Evolutionary conservation across 1,140 invertebrate species (phyloP), one percentile per base, ranked within the genome.

Genomic region (Proctacanthus coquilletti): DNA sequence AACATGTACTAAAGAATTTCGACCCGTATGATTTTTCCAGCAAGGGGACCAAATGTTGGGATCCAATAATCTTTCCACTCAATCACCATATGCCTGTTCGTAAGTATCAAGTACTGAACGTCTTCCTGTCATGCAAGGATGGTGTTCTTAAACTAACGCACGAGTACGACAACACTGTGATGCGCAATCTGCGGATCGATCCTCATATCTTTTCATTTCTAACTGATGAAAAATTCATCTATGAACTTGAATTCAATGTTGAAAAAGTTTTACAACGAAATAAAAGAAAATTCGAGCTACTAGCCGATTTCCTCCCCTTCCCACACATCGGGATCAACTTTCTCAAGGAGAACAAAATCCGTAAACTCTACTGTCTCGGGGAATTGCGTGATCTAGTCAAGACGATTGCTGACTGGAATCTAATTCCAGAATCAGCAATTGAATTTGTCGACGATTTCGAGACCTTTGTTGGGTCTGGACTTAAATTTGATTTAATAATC

Each of bases 21-120:
- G 19, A 68, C 62, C 14, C 51, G 69, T 48, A 68, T 66, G 3
- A 50, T 42, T 21, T 30, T 34, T 50, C 69, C 10, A 59, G 63
- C 4, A 62, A 61, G 8, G 50, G 60, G 37, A 63, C 66, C 18
- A 70, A 66, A 42, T 81, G 80, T 48, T 85, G 82, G 82, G 79
- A 85, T 52, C 74, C 80, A 52, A 77, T 77, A 17, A 59, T 84
- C 17, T 82, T 78, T 50, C 69, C 67, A 49, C 53, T 66, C 36
- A 50, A 49, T 23, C 40, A 62, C 57, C 61, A 61, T 20, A 51
- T 48, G 17, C 38, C 53, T 20, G 42, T 65, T 8, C 45, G 51
- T 34, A 45, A 52, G 38, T 45, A 52, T 47, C 52, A 66, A 43
- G 50, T 55, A 21, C 42, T 61, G 14, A 51, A 55, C 42, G 43